Base-by-base conservation (phyloP, 2,113 vertebrate species). In the Coracopsis vasa region DNA sequence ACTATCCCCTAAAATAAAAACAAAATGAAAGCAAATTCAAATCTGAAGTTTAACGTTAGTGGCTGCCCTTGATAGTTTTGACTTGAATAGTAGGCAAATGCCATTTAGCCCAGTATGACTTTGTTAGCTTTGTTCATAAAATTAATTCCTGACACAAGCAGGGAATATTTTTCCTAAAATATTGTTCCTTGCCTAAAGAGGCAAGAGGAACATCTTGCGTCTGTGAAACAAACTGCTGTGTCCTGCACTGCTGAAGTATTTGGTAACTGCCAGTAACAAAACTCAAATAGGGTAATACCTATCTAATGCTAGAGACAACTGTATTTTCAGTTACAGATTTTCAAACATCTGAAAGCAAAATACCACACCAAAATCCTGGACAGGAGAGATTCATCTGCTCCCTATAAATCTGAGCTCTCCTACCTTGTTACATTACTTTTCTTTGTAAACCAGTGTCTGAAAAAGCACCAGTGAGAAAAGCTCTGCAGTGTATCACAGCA, bases 1-100 rank as follows among this genome's bases (percentile, higher is more conserved):
- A 99, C 99, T 93, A 99, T 99, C 29, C 99, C 99, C 99, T 99
- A 96, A 73, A 78, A 96, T 67, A 95, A 41, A 61, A 14, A 69
- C 4, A 69, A 78, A 95, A 94, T 86, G 16, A 74, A 37, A 94
- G 17, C 20, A 21, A 92, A 78, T 61, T 81, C 8, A 51, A 42
- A 84, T 27, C 35, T 41, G 12, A 74, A 35, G 14, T 50, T 62
- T 73, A 56, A 11, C 11, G 6, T 50, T 35, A 78, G 7, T 16
- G 9, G n/a, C 20, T 70, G 17, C 23, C 77, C 53, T 48, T 37
- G 21, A 75, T 29, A 91, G 41, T 27, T 87, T 65, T 74, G 4
- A 60, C 13, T 75, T n/a, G 51, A 91, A 72, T 4, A 70, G 61
- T 2, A 8, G 25, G 5, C 7, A 92, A 93, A 66, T 6, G 27